Conservation (phyloP, 2,797 vertebrate genomes). For the Decapterus maruadsi region DNA sequence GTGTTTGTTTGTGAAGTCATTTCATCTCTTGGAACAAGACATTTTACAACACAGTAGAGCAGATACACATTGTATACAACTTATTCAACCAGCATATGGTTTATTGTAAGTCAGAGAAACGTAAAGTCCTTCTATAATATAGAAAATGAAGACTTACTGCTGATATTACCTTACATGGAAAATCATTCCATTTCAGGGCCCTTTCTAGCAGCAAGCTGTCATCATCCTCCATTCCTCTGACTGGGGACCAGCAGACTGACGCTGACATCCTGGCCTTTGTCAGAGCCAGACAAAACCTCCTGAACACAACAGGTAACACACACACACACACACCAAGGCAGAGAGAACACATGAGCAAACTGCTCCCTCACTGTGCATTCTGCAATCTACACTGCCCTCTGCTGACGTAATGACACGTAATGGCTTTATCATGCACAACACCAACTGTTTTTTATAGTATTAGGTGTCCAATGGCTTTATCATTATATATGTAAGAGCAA, state of each 20-base stretch:
- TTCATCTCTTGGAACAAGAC: constrained; percentile 10
- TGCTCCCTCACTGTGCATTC: neutral
- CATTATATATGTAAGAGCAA: too few species aligned
- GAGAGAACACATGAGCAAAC: neutral
- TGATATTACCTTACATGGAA: neutral
- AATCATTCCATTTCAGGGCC: constrained; percentile 78
- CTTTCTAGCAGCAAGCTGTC: constrained; percentile 57
- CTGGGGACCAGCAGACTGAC: constrained; percentile 92
- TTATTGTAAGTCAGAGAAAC: neutral
- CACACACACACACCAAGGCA: constrained; percentile 4
- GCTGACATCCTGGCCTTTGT: constrained; percentile 94
- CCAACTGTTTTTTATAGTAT: too few species aligned
- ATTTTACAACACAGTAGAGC: constrained; percentile 20
- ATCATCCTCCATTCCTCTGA: constrained; percentile 87
- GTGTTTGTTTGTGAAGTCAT: constrained; percentile 62
- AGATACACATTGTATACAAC: neutral
- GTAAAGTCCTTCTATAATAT: neutral
- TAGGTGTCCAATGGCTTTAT: too few species aligned
- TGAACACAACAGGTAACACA: constrained; percentile 87
- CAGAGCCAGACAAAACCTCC: constrained; percentile 90
- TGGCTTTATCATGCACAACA: too few species aligned
- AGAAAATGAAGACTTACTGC: neutral
- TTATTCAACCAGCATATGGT: too few species aligned
- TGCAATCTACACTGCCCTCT: constrained; percentile 53
- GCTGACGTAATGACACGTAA: constrained; percentile 47